Conservation (phyloP, 2,113 vertebrate genomes). For the Cromileptes altivelis region DNA sequence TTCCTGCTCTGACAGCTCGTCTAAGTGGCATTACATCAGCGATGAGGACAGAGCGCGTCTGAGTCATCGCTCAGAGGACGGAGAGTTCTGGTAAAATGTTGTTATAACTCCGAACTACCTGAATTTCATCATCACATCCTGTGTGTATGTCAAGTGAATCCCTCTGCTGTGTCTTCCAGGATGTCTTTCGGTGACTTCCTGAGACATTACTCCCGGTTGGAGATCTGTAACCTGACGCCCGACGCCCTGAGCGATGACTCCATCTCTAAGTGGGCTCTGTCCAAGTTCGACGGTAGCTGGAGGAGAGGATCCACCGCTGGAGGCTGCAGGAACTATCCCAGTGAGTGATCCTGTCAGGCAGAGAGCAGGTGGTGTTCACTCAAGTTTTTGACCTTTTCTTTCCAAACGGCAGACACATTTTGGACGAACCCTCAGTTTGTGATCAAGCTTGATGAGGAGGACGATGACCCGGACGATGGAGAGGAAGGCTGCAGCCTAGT, state of each 20-base stretch:
- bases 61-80: slow-evolving; percentile 87
- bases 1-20: slow-evolving; percentile 75
- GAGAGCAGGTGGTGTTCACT: not conserved
- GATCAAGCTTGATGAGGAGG: slow-evolving; percentile 90
- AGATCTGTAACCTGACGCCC: slow-evolving; percentile 95
- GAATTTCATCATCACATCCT: fast-evolving
- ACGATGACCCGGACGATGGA: slow-evolving; percentile 89
- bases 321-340: slow-evolving; percentile 90
- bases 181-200: slow-evolving; percentile 92
- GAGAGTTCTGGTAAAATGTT: slow-evolving; percentile 92
- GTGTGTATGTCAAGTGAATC: not conserved
- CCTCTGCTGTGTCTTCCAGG: slow-evolving; percentile 76
- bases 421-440: slow-evolving; percentile 94
- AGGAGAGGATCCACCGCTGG: slow-evolving; percentile 91
- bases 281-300: slow-evolving; percentile 90
- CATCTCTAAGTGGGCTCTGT: slow-evolving; percentile 90
- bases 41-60: slow-evolving; percentile 82
- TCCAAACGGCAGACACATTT: slow-evolving; percentile 86
- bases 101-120: not conserved
- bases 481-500: slow-evolving; percentile 91
- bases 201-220: slow-evolving; percentile 90
- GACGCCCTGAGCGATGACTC: slow-evolving; percentile 87
- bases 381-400: not conserved
- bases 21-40: slow-evolving; percentile 85
- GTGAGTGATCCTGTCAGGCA: slow-evolving; percentile 51